Evolutionary conservation across 2,888 invertebrate genomes (phyloP), one percentile per base, ranked within the genome.

Genomic region (Vesta saturnalis): DNA sequence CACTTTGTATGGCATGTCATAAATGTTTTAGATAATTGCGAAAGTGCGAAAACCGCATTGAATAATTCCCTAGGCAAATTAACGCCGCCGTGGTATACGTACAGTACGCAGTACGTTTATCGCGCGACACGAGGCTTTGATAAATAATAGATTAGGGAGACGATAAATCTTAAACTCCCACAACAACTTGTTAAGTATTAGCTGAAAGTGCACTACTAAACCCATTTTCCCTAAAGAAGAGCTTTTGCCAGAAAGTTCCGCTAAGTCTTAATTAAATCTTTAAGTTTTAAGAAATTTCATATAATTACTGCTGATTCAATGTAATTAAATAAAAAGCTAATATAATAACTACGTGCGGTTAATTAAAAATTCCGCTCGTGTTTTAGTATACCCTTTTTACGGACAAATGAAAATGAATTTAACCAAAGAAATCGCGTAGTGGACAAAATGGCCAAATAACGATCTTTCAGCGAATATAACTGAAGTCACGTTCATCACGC

Each of bases 371-470:
- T 70, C 70, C 43, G 39, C 77, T 77, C 79, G 60, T 61, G 67
- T 67, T 78, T 79, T 76, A 77, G 70, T 66, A 60, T 67, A 67
- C 78, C 79, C 79, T 77, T 80, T 78, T 80, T 77, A 77, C 78
- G 78, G 77, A 76, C 77, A 78, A 78, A 81, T 80, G 80, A 80
- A 81, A 82, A 82, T 81, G 81, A 81, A 81, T 80, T 82, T 80
- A 76, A 72, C 75, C 77, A 80, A 82, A 82, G 81, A 81, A 82
- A 82, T 82, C 80, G 81, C 80, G 71, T 77, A 82, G 77, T 83
- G 83, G 82, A 82, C 82, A 80, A 81, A 82, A 82, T 81, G 76
- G 81, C 73, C 77, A 79, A 81, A 83, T 82, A 82, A 79, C 80
- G 78, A 79, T 82, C 80, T 79, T 82, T 78, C 77, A 78, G 70